Evolutionary conservation across 1,140 invertebrate genomes (phyloP).

Genomic region (Lethocerus indicus): DNA sequence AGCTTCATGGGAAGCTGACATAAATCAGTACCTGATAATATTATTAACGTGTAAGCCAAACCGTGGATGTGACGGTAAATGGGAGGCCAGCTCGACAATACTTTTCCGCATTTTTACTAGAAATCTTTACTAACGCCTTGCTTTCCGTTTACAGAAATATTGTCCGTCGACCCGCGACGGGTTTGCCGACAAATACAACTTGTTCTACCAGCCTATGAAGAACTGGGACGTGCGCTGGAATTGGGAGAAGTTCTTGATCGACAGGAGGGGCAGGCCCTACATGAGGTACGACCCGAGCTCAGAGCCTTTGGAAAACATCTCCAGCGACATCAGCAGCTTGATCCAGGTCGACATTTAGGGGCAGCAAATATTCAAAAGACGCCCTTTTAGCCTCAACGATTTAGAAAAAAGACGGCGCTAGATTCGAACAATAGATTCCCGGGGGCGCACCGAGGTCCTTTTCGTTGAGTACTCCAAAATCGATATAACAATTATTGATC

Average conservation of each 20-base stretch:
- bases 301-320: conserved; percentile 17
- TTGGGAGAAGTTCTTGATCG: conserved; percentile 39
- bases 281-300: conserved; percentile 28
- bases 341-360: too few species aligned
- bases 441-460: too few species aligned
- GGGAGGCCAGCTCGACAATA: too few species aligned
- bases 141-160: conserved; percentile 19
- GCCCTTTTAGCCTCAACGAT: not conserved
- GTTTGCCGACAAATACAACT: conserved; percentile 21
- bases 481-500: too few species aligned
- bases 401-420: not conserved
- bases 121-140: too few species aligned
- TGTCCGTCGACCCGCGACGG: conserved; percentile 23
- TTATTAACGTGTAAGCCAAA: too few species aligned
- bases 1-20: too few species aligned
- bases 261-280: conserved; percentile 28
- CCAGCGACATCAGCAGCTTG: conserved; percentile 19
- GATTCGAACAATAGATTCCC: not conserved
- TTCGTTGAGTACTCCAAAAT: too few species aligned
- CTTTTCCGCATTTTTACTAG: too few species aligned
- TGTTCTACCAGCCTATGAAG: conserved; percentile 28
- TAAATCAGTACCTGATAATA: too few species aligned
- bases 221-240: conserved; percentile 38
- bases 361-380: not conserved
- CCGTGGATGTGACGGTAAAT: too few species aligned